Conservation (phyloP, 2,888 invertebrate species). For the Synanthedon andrenaeformis region DNA sequence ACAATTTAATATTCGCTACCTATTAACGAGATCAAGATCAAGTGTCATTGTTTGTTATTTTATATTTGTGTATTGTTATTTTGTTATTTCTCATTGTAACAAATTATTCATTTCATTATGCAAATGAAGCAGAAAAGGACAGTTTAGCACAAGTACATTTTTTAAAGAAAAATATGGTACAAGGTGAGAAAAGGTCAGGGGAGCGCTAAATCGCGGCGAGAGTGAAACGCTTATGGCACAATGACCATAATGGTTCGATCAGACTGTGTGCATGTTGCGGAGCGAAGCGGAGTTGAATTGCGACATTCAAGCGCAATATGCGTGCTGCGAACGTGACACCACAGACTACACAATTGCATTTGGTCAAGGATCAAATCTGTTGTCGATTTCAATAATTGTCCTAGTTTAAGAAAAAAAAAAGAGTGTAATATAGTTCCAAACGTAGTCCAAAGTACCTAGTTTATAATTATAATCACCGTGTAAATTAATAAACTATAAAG, state of each 20-base stretch:
- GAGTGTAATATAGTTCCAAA: too few species aligned
- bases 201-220: slow-evolving; percentile 27
- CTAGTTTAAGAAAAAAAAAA: background rate
- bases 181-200: slow-evolving; percentile 24
- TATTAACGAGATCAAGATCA: too few species aligned
- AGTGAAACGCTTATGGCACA: slow-evolving; percentile 43
- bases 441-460: too few species aligned
- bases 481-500: too few species aligned
- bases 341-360: slow-evolving; percentile 14
- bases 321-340: slow-evolving; percentile 28
- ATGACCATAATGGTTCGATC: slow-evolving; percentile 48
- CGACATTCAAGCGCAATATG: slow-evolving; percentile 46
- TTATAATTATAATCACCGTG: too few species aligned
- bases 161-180: slow-evolving; percentile 14
- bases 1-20: too few species aligned
- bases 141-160: too few species aligned
- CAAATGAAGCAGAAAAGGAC: too few species aligned
- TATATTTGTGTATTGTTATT: too few species aligned
- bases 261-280: slow-evolving; percentile 28
- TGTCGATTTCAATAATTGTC: background rate
- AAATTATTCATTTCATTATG: background rate
- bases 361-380: slow-evolving; percentile 32
- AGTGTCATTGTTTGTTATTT: too few species aligned
- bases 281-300: slow-evolving; percentile 17
- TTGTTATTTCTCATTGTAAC: background rate